Base-by-base conservation (phyloP, 1,140 invertebrate species). In the Pararge aegeria region DNA sequence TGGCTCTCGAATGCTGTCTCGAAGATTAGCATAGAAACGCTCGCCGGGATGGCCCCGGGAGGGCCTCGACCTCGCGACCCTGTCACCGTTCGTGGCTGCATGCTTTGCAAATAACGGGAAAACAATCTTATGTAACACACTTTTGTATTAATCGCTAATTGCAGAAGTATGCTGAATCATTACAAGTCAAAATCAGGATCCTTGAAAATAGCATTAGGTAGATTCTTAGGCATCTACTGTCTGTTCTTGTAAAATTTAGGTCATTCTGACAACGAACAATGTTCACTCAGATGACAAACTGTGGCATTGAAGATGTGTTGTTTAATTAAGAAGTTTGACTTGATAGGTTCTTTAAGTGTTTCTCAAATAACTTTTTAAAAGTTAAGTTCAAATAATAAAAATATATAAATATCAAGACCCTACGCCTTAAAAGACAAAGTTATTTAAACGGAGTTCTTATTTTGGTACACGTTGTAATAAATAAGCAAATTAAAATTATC, bases 1-100 rank as follows among this genome's bases (percentile, higher is more conserved):
- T 67, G 73, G 62, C 67, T 75, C 74, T 83, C 70, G 76, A 80
- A 80, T 76, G 75, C 73, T 75, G 72, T 77, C 70, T 72, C 68
- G 67, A 70, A 79, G 73, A 87, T 87, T 83, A 86, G 78, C 84
- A 89, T 87, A 87, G 83, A 89, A 84, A 89, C 73, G 78, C 72
- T 73, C 78, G 64, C 57, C 73, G 74, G 78, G 82, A 83, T 77
- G 76, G 71, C 74, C 74, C 74, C 52, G 49, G 76, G 80, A 76
- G 76, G 80, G 76, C 76, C 75, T 69, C 71, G 75, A 78, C 81
- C 82, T 80, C 71, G 73, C 85, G 83, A 87, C 81, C 83, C 81
- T 83, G 78, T 86, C 78, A 76, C 69, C 70, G 30, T 12, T 34
- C 30, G 77, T 78, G 75, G 20, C 44, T 21, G 30, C 77, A 72